Conservation (phyloP, 2,113 vertebrate genomes). For the Pterocles orientalis region DNA sequence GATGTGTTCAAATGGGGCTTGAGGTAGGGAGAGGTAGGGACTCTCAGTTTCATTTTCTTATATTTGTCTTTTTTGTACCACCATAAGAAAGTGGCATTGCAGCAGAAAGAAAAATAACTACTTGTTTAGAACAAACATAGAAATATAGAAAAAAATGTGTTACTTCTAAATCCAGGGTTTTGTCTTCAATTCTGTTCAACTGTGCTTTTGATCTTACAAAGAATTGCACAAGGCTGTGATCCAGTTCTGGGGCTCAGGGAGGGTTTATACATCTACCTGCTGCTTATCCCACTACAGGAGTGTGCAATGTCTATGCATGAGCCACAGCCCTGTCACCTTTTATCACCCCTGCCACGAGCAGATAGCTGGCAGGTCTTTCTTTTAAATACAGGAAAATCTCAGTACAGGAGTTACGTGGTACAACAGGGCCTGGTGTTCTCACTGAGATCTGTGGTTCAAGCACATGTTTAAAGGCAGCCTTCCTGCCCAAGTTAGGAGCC, state of each 20-base stretch:
- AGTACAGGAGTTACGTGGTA: no score
- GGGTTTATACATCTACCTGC: neutral
- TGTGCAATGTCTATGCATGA: neutral
- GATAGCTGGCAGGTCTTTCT: neutral
- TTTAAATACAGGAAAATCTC: neutral
- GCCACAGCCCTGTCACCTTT: neutral
- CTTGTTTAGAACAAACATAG: neutral
- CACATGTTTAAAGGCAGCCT: neutral
- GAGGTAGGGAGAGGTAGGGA: neutral
- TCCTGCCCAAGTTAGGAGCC: neutral
- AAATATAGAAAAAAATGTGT: neutral
- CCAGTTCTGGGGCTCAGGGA: neutral
- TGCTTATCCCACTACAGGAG: neutral
- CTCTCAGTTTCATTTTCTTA: neutral
- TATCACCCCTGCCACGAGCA: neutral
- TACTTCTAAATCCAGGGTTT: neutral
- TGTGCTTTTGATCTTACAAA: neutral
- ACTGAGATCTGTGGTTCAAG: neutral
- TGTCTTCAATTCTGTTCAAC: neutral
- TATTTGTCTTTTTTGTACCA: neutral
- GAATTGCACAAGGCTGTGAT: neutral
- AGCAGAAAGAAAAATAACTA: neutral
- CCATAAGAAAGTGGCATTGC: neutral
- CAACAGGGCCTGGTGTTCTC: neutral
- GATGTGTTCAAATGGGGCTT: neutral